Evolutionary conservation across 2,888 invertebrate species (phyloP).

Genomic region (Arge pagana): DNA sequence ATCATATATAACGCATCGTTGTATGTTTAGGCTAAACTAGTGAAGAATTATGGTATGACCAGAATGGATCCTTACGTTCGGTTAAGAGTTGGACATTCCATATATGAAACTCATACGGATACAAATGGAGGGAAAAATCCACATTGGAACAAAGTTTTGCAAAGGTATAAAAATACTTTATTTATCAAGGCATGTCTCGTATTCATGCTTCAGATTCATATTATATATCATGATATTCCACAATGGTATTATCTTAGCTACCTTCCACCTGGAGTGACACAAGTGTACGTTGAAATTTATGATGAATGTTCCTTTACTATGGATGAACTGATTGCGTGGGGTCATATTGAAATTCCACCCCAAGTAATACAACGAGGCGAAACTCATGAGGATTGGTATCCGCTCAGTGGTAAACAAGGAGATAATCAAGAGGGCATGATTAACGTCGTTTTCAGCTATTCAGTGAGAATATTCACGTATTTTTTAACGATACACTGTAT

Average conservation of each 20-base stretch:
- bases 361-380: conserved; percentile 76
- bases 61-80: conserved; percentile 97
- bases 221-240: too few relatives aligned
- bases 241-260: too few relatives aligned
- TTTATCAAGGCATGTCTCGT: not conserved
- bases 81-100: conserved; percentile 88
- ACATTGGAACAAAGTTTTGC: conserved; percentile 93
- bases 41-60: conserved; percentile 93
- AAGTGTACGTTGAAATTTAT: conserved; percentile 90
- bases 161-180: conserved; percentile 81
- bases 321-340: conserved; percentile 96
- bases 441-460: conserved; percentile 84
- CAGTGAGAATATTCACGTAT: conserved; percentile 59
- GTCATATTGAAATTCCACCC: conserved; percentile 84
- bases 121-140: conserved; percentile 95
- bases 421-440: conserved; percentile 93
- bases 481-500: conserved; percentile 36
- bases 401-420: conserved; percentile 91
- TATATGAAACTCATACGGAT: conserved; percentile 95
- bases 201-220: not conserved
- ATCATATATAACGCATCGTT: not conserved
- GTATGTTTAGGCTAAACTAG: conserved; percentile 73
- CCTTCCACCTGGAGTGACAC: conserved; percentile 85
- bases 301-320: conserved; percentile 96
- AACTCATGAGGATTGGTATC: conserved; percentile 95